Evolutionary conservation across 2,888 invertebrate species (phyloP).

Genomic region (Dioctria linearis): DNA sequence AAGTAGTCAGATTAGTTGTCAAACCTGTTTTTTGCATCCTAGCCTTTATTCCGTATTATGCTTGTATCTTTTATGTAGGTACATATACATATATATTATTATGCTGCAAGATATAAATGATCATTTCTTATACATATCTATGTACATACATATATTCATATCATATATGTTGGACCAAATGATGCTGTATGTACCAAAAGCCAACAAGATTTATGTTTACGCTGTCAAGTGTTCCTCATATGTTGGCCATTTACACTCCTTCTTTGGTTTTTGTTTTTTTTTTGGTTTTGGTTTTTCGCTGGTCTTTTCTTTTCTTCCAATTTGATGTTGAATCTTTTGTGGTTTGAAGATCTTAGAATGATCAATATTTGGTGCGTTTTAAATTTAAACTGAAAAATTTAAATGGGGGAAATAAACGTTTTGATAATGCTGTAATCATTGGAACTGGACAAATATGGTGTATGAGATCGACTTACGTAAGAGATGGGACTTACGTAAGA

Average conservation of each 20-base stretch:
- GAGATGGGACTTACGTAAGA: too few relatives aligned
- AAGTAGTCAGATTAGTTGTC: neutral
- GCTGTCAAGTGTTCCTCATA: slow-evolving; percentile 36
- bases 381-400: neutral
- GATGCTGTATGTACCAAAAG: slow-evolving; percentile 4
- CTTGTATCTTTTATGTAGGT: neutral
- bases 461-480: too few relatives aligned
- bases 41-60: neutral
- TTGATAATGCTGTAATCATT: too few relatives aligned
- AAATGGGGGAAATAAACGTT: neutral
- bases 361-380: neutral
- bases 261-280: neutral
- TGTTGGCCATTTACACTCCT: slow-evolving; percentile 9
- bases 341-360: neutral
- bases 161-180: neutral
- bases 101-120: neutral
- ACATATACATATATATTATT: neutral
- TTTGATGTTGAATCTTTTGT: neutral
- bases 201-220: slow-evolving; percentile 24
- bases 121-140: neutral
- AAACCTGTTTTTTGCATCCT: slow-evolving; percentile 8
- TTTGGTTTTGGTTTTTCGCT: neutral
- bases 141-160: too few relatives aligned
- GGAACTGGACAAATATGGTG: too few relatives aligned
- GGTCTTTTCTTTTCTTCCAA: neutral